A percentile compares a stretch with the other conserved stretches of the same genome.
Conservation (phyloP, 2,113 vertebrate species). For the Seriola rivoliana region DNA sequence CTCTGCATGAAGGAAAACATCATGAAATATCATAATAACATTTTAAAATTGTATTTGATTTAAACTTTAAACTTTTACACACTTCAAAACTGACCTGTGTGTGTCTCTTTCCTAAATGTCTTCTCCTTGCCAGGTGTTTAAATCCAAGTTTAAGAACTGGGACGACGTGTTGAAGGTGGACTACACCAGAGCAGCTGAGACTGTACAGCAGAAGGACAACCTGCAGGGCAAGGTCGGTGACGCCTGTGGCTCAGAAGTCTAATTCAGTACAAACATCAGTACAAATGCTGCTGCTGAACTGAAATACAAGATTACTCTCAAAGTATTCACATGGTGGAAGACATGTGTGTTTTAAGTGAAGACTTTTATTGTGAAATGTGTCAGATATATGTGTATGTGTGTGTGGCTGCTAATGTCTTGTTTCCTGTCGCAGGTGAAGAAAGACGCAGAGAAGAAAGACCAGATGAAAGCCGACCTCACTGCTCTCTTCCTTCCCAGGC, state of each 20-base stretch:
- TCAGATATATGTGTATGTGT: not conserved
- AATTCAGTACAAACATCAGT: not conserved
- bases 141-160: conserved; percentile 99
- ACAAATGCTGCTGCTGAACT: not conserved
- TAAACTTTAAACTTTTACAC: too few relatives aligned
- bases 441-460: conserved; percentile 92
- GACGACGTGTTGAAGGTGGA: conserved; percentile 96
- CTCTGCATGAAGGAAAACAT: too few relatives aligned
- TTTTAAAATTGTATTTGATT: too few relatives aligned
- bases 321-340: too few relatives aligned
- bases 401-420: not conserved
- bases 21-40: too few relatives aligned
- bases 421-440: conserved; percentile 84
- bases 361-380: too few relatives aligned
- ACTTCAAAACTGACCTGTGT: not conserved
- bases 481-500: conserved; percentile 94
- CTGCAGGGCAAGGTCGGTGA: conserved; percentile 87
- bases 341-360: too few relatives aligned
- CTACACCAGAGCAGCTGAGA: conserved; percentile 95
- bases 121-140: conserved; percentile 89
- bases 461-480: conserved; percentile 99
- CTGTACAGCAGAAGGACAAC: conserved; percentile 85
- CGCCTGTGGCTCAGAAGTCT: not conserved
- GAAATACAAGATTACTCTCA: not conserved
- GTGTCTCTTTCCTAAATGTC: too few relatives aligned